phyloP scores from a whole-genome alignment of 2,888 invertebrate genomes.

The Drosophila aldrichi region DNA sequence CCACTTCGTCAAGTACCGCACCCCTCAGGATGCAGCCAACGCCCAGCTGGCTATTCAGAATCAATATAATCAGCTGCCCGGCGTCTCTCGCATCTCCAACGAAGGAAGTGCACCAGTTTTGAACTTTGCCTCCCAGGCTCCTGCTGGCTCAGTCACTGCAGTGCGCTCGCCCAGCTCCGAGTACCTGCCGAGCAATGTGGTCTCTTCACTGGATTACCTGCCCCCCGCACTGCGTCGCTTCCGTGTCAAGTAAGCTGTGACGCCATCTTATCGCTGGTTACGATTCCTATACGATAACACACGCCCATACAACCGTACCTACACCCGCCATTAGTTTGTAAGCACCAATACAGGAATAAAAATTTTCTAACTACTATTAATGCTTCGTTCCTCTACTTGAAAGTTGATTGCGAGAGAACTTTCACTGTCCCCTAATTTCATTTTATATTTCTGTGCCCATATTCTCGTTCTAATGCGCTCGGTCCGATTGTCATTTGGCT shows the following conservation, averaged over 20 bases:
- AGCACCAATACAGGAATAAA: slow-evolving; percentile 62
- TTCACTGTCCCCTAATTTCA: slow-evolving; percentile 59
- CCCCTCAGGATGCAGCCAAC: slow-evolving; percentile 81
- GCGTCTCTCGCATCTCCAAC: slow-evolving; percentile 76
- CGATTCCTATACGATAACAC: slow-evolving; percentile 59
- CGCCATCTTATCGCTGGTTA: slow-evolving; percentile 40
- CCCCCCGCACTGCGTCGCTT: slow-evolving; percentile 74
- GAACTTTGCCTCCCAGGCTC: slow-evolving; percentile 70
- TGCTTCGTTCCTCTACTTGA: slow-evolving; percentile 18
- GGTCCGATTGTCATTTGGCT: slow-evolving; percentile 21
- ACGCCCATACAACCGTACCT: slow-evolving; percentile 17
- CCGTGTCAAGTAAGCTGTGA: slow-evolving; percentile 67
- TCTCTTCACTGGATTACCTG: slow-evolving; percentile 61
- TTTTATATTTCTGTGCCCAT: slow-evolving; percentile 22
- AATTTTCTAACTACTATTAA: slow-evolving; percentile 55
- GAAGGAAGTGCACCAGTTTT: slow-evolving; percentile 82
- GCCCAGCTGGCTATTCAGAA: slow-evolving; percentile 83
- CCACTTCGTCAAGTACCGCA: slow-evolving; percentile 83
- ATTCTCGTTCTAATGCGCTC: background rate
- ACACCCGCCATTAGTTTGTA: slow-evolving; percentile 61
- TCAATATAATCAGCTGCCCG: slow-evolving; percentile 81
- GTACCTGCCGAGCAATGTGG: slow-evolving; percentile 56
- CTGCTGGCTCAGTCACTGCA: slow-evolving; percentile 24
- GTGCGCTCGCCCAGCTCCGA: slow-evolving; percentile 44
- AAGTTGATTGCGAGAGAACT: slow-evolving; percentile 44